These are phyloP conservation scores for Sebastes umbrosus DNA, from an alignment of 2,797 vertebrate species.

Conservation along the genomic window DNA sequence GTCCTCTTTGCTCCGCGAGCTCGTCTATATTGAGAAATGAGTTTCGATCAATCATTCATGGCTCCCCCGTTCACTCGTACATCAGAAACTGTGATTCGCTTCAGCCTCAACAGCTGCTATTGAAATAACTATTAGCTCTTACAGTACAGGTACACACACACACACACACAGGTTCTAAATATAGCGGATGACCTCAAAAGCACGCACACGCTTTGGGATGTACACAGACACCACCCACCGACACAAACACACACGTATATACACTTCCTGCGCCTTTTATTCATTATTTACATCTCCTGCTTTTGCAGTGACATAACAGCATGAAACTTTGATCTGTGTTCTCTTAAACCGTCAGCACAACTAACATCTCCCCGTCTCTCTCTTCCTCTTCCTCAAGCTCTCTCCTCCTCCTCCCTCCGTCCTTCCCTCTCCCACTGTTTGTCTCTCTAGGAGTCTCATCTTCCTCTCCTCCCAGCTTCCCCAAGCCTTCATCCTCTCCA, in stretches of 20 bases:
- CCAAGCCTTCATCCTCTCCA: constrained; percentile 3
- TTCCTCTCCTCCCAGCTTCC: constrained; percentile 22
- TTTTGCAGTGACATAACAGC: constrained; percentile 75
- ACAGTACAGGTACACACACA: constrained; percentile 53
- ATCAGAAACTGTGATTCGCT: constrained; percentile 67
- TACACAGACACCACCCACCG: constrained; percentile 36
- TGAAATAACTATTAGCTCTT: constrained; percentile 61
- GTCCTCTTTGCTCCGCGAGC: constrained; percentile 37
- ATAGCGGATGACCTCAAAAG: constrained; percentile 60
- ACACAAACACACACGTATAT: constrained; percentile 11
- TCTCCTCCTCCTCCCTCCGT: background rate
- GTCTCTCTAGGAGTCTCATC: constrained; percentile 35
- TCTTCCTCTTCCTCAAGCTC: background rate
- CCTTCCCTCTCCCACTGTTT: constrained; percentile 29
- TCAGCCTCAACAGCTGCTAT: constrained; percentile 48
- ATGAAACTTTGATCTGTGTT: constrained; percentile 79
- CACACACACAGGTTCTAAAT: constrained; percentile 48
- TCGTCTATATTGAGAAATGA: constrained; percentile 45
- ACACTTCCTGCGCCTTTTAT: constrained; percentile 54
- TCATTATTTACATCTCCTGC: constrained; percentile 72
- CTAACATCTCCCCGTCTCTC: constrained; percentile 57
- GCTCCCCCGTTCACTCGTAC: constrained; percentile 48
- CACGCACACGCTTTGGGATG: constrained; percentile 28
- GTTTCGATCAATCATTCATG: constrained; percentile 71
- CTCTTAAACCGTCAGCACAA: constrained; percentile 75